Conservation (phyloP, 2,113 vertebrate species). For the Nothobranchius kuhntae region DNA sequence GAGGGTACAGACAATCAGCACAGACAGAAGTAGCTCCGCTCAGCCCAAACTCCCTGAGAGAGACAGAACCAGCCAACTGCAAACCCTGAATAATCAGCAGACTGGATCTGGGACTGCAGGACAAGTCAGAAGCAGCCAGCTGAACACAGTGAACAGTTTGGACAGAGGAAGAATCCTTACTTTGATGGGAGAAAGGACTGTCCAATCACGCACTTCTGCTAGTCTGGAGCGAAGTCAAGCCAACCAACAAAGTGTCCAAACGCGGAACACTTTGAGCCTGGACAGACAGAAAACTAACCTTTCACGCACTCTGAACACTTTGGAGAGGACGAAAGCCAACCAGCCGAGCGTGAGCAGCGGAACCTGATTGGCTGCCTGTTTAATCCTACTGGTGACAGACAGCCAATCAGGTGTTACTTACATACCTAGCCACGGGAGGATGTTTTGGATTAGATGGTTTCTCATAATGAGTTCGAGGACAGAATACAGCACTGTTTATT, state of each 20-base stretch:
- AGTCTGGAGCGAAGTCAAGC: slow-evolving; percentile 69
- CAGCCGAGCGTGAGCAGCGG: slow-evolving; percentile 50
- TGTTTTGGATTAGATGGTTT: slow-evolving; percentile 5
- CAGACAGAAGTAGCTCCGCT: slow-evolving; percentile 59
- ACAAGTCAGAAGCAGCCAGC: slow-evolving; percentile 45
- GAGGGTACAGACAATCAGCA: slow-evolving; percentile 70
- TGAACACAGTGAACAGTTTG: slow-evolving; percentile 71
- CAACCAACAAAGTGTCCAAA: slow-evolving; percentile 57
- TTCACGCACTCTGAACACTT: slow-evolving; percentile 58
- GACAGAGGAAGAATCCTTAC: slow-evolving; percentile 65
- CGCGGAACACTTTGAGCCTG: slow-evolving; percentile 71
- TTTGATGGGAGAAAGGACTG: slow-evolving; percentile 60
- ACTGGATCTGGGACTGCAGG: slow-evolving; percentile 38
- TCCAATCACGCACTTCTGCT: slow-evolving; percentile 57
- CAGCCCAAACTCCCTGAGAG: slow-evolving; percentile 61
- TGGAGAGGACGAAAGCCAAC: slow-evolving; percentile 73
- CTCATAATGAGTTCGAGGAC: background rate
- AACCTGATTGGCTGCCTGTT: slow-evolving; percentile 41
- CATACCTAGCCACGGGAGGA: slow-evolving; percentile 64
- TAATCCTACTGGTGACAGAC: no score
- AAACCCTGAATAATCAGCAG: slow-evolving; percentile 74
- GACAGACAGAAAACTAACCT: slow-evolving; percentile 71
- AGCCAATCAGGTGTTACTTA: background rate
- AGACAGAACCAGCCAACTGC: slow-evolving; percentile 66
- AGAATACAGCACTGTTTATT: background rate